These are phyloP conservation scores for Philotrypesis tridentata DNA, from an alignment of 1,140 invertebrate species.

Conservation along the genomic window DNA sequence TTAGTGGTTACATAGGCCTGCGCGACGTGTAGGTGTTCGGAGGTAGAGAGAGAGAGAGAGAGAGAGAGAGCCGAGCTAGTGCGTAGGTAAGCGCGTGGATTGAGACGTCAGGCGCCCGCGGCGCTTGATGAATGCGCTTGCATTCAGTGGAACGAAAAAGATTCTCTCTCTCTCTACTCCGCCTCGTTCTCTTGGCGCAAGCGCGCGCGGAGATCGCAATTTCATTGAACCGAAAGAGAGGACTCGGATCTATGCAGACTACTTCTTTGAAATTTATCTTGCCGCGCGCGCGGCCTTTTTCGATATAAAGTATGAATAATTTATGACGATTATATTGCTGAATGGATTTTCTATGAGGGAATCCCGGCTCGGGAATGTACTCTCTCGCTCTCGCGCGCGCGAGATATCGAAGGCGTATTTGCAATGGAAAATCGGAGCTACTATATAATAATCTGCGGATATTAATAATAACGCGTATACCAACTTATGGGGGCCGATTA, in stretches of 20 bases:
- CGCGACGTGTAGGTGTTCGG: slow-evolving; percentile 48
- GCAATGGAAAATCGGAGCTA: neutral
- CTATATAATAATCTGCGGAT: neutral
- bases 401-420: neutral
- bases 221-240: slow-evolving; percentile 29
- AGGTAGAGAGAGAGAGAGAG: neutral
- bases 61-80: slow-evolving; percentile 7
- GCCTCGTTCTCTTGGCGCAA: neutral
- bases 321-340: slow-evolving; percentile 2
- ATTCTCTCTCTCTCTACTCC: slow-evolving; percentile 42
- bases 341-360: neutral
- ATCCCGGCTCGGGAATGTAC: neutral
- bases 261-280: slow-evolving; percentile 12
- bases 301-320: slow-evolving; percentile 35
- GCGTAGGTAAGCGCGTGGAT: slow-evolving; percentile 61
- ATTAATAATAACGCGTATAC: neutral
- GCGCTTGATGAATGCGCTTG: slow-evolving; percentile 71
- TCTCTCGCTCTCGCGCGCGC: too few relatives aligned
- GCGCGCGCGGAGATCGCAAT: slow-evolving; percentile 5
- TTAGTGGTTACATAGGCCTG: slow-evolving; percentile 50
- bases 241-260: slow-evolving; percentile 2
- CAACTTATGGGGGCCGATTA: neutral
- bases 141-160: slow-evolving; percentile 70
- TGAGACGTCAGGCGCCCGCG: slow-evolving; percentile 73
- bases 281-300: neutral